Conservation (phyloP, 2,113 vertebrate genomes). For the Caracal caracal region DNA sequence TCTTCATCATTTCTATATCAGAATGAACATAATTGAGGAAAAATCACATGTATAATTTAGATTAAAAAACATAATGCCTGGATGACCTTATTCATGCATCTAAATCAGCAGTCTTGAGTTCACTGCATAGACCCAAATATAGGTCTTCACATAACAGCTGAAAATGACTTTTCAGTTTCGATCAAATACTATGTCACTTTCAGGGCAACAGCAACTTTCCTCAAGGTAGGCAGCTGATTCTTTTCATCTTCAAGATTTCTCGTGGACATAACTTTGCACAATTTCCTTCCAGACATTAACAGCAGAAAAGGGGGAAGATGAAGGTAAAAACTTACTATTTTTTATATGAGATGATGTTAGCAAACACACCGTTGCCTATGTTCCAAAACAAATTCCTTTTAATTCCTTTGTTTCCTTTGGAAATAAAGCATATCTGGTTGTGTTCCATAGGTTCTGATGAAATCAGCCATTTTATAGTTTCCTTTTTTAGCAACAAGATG, state of each 20-base stretch:
- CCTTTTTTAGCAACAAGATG: neutral
- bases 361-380: neutral
- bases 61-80: neutral
- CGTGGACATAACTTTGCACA: neutral
- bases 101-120: neutral
- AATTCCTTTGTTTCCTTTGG: neutral
- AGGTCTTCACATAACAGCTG: neutral
- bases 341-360: neutral
- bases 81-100: neutral
- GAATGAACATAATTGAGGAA: neutral
- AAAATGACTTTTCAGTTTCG: neutral
- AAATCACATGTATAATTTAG: neutral
- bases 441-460: neutral
- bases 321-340: neutral
- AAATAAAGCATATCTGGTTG: neutral
- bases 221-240: neutral
- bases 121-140: neutral
- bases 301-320: neutral
- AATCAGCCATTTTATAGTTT: neutral
- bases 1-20: neutral
- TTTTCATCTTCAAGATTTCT: neutral
- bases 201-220: neutral
- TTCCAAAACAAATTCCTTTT: slow-evolving; percentile 10
- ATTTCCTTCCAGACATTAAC: neutral
- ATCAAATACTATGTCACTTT: neutral